Percentiles rank a stretch among this genome's conserved stretches.
Conservation (phyloP, 2,113 vertebrate genomes). For the Silurus asotus region DNA sequence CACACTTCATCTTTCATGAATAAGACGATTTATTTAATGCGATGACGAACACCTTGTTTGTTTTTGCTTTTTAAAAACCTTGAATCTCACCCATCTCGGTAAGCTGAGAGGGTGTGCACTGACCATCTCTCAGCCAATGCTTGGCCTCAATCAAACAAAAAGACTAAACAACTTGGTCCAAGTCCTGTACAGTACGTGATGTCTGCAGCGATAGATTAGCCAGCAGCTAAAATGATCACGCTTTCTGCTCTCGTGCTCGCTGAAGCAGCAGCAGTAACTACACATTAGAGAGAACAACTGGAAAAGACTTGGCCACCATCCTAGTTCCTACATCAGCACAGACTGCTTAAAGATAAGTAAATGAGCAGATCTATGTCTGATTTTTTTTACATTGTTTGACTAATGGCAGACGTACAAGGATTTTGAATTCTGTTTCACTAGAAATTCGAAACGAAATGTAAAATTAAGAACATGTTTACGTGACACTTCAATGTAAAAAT, state of each 20-base stretch:
- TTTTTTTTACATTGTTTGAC: slow-evolving; percentile 34
- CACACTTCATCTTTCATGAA: neutral
- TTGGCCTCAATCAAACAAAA: neutral
- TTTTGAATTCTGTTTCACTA: neutral
- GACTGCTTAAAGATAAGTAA: slow-evolving; percentile 35
- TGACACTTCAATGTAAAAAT: neutral
- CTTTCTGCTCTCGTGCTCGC: slow-evolving; percentile 53
- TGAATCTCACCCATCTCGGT: neutral
- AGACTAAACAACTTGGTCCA: neutral
- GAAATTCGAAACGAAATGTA: neutral
- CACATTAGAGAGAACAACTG: slow-evolving; percentile 61
- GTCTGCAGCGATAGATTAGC: slow-evolving; percentile 35
- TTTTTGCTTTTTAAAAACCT: neutral
- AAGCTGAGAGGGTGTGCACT: neutral
- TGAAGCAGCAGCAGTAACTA: slow-evolving; percentile 68
- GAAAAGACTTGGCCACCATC: slow-evolving; percentile 69
- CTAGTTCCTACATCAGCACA: slow-evolving; percentile 64
- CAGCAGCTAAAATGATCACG: slow-evolving; percentile 39
- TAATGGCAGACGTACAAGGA: neutral
- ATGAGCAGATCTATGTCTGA: slow-evolving; percentile 24
- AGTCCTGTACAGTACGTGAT: slow-evolving; percentile 8
- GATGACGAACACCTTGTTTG: neutral
- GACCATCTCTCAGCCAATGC: neutral
- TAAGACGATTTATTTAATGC: neutral
- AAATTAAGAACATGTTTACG: neutral